Percentiles rank a stretch among this genome's conserved stretches.
phyloP scores from a whole-genome alignment of 2,797 vertebrate species.

The Scolopax rusticola region DNA sequence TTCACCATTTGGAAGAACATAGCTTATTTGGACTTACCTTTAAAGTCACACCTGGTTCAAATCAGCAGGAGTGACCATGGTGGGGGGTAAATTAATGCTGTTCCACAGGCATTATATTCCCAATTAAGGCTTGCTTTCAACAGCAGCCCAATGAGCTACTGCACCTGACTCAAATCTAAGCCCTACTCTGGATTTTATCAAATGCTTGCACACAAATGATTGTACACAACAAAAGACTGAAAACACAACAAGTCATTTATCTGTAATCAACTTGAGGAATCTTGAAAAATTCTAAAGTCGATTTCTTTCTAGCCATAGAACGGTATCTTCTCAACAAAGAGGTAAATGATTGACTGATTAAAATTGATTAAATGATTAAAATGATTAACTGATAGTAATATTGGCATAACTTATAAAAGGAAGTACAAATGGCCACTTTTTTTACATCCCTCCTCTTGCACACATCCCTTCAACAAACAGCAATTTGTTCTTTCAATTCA shows the following conservation, averaged over 20 bases:
- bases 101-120: not conserved
- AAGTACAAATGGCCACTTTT: not conserved
- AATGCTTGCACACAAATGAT: not conserved
- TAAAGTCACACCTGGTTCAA: slow-evolving; percentile 58
- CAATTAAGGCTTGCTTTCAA: not conserved
- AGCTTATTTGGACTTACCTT: slow-evolving; percentile 72
- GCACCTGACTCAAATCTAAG: not conserved
- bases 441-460: not conserved
- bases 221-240: not conserved
- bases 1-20: not conserved
- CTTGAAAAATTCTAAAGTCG: not conserved
- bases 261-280: not conserved
- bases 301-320: not conserved
- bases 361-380: not conserved
- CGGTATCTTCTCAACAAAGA: not conserved
- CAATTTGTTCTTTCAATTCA: not conserved
- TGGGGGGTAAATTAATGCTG: not conserved
- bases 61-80: slow-evolving; percentile 3
- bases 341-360: not conserved
- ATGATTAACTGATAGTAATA: not conserved
- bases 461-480: not conserved
- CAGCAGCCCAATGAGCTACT: not conserved
- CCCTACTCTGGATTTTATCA: not conserved
- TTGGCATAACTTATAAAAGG: not conserved
- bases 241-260: not conserved